Base-by-base conservation (phyloP, 2,113 vertebrate species). In the Hipposideros armiger region DNA sequence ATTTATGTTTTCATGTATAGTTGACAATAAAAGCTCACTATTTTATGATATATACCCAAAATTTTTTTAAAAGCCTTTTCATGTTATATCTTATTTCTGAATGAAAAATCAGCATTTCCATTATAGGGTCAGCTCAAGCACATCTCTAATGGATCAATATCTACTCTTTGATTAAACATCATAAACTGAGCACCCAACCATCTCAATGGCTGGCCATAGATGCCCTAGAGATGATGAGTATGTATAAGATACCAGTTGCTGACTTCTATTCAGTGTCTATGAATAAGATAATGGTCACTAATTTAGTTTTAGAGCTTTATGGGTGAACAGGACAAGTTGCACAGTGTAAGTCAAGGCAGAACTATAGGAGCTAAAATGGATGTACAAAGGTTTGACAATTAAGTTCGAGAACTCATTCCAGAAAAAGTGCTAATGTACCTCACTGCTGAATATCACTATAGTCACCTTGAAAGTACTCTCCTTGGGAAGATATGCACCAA, bases 71-170 rank as follows among this genome's bases (percentile, higher is more conserved):
- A 81, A 28, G 66, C 22, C 4, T 74, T 69, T 73, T 95, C 30
- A 86, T 5, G 54, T 80, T 62, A 58, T 17, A 62, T 50, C 45
- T 82, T 64, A 70, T 93, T 82, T 77, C 42, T 50, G 86, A 62
- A 86, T 70, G 17, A 47, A 89, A 95, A 88, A 26, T 42, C 20
- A 32, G 4, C 36, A 88, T 92, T 85, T 93, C 52, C 17, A 64
- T 24, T 70, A 67, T 1, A n/a, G 7, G 3, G 47, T 81, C 28
- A 54, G 45, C 50, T 72, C 47, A 20, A 78, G 36, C 4, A 62
- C 6, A 62, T 82, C 36, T 73, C 36, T 91, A 92, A 45, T 70
- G 19, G 4, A 58, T 86, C 42, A 77, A 87, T 91, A 45, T 83
- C 40, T 82, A 69, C 11, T 93, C 11, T 81, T 82, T 16, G 72